Evolutionary conservation across 2,797 vertebrate genomes (phyloP), one percentile per base, ranked within the genome.

Genomic region (Fratercula arctica): DNA sequence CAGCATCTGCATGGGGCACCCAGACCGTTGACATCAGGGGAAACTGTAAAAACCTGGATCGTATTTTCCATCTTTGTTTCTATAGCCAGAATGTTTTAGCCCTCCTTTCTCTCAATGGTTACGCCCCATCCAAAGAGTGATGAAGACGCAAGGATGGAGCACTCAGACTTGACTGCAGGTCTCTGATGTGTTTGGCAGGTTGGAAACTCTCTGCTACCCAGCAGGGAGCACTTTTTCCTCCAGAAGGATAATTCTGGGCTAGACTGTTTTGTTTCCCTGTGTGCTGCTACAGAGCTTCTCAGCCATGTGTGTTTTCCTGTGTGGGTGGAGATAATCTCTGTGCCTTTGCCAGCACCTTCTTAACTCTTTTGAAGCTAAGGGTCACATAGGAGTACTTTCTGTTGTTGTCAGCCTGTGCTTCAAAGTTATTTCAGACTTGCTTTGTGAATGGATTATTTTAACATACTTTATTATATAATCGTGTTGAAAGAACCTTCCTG

Each of bases 321-420:
- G 97, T 96, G 96, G 97, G 97, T 92, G 95, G 96, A 95, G 59
- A 90, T 89, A 81, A 95, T 96, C 43, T 94, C 95, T 96, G 75
- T 87, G 88, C 50, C n/a, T 87, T 60, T 91, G 89, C 94, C 96
- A 97, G 92, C 53, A 90, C 54, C 83, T 94, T 92, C 78, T 91
- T 93, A 90, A 95, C 78, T 87, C 95, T 97, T 95, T 95, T 96
- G 95, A 97, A 96, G 91, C 83, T 64, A 67, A 75, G 90, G 93
- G 93, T 94, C 92, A 93, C 73, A 85, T 50, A 77, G 0, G 0
- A 92, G 41, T 72, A 82, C 77, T 37, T 93, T 88, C 59, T 94
- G 78, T 73, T 91, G 57, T 53, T 75, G 87, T 96, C 92, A 95
- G 53, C n/a, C 84, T 54, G 45, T 80, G 81, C 83, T 95, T 95